Evolutionary conservation across 2,113 vertebrate genomes (phyloP), one percentile per base, ranked within the genome.

Genomic region (Cervus canadensis): DNA sequence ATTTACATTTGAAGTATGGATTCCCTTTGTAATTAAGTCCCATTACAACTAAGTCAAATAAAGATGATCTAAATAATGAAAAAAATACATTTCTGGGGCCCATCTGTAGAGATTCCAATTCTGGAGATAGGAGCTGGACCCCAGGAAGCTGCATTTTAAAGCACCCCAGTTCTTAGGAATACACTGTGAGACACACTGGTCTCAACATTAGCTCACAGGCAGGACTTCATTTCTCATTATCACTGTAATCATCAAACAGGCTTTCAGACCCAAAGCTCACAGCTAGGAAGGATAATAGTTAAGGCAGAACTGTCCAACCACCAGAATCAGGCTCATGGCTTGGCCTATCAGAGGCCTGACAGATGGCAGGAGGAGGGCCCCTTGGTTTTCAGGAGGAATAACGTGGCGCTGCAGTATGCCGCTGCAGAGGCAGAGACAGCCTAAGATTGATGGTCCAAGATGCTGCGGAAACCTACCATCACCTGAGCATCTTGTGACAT

Each of bases 401-500:
- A 43, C 54, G 60, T 13, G 40, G 91, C 45, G 26, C 98, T 89
- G 74, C 87, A 98, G 95, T 83, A 43, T 25, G 52, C 96, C 36
- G 60, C 60, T 94, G 85, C 83, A 79, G 97, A 95, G 79, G 96
- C 97, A 97, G 97, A 89, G 67, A 79, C 87, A 60, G 97, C 43
- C 11, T 5, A 17, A 52, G 91, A 98, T 87, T 0, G 64, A 90
- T 78, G 91, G 95, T 81, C 95, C 97, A 56, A 23, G 30, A 30
- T 25, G 97, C 97, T 97, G 85, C 78, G 84, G 95, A 94, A 95
- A 97, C 86, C 90, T 86, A 26, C 56, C 97, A 97, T 97, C 98
- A 91, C 79, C 96, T 82, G 82, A 97, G 56, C 97, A 48, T 95
- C 92, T 97, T 62, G 67, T 98, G 98, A 98, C 94, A 95, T 98